Base-by-base conservation (phyloP, 2,113 vertebrate genomes). In the Thomomys bottae region DNA sequence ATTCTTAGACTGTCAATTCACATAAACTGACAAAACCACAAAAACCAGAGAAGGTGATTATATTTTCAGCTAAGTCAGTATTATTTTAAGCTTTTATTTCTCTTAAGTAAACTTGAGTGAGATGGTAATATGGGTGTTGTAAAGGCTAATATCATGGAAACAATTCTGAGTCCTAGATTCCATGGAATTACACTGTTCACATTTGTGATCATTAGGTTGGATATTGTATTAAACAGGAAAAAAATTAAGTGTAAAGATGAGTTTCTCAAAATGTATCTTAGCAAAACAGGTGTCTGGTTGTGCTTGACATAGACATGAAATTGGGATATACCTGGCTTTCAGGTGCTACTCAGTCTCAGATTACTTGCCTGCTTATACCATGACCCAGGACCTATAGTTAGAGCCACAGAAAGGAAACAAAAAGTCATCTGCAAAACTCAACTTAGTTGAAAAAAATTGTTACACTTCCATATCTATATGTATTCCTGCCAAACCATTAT, bases 41-140 rank as follows among this genome's bases (percentile, higher is more conserved):
- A 38, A 10, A 0, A 45, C 0, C 8, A 12, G 10, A 81, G 7
- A 73, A 36, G 34, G 0, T 49, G 11, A 26, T 6, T 5, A 71
- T n/a, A 20, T 0, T 40, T 1, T 82, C 32, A 26, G 14, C 10
- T 12, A 63, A 84, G 20, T 83, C 63, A 63, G 38, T 30, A 21
- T 42, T 45, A 5, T 75, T 88, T 15, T 32, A 63, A 36, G 57
- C 3, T 71, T 14, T 21, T 17, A 49, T 49, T 49, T 49, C 45
- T 49, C 42, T 40, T 84, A 82, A 23, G 18, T n/a, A 34, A 38
- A 87, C 36, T n/a, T 71, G 34, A 42, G 10, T 49, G 36, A 49
- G 1, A 30, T 38, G 11, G 14, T 79, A 4, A 28, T 14, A 18
- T 21, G 18, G 6, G n/a, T 23, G 36, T 20, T 24, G 20, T 67